phyloP scores from a whole-genome alignment of 1,140 invertebrate species.

The Atta texana region DNA sequence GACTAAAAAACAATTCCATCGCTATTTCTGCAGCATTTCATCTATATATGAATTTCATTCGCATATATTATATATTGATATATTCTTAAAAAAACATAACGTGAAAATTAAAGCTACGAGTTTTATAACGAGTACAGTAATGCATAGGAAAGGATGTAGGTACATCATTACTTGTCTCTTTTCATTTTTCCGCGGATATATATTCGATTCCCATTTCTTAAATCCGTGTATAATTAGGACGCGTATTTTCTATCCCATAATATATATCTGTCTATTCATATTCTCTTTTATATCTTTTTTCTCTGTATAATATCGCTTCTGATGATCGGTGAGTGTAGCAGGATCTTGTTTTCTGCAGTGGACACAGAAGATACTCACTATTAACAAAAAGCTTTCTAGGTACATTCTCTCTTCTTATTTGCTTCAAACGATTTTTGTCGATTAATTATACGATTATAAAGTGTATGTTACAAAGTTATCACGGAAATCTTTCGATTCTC shows the following conservation, averaged over 20 bases:
- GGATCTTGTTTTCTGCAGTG: slow-evolving; percentile 84
- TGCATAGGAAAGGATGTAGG: background rate
- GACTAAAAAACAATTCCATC: background rate
- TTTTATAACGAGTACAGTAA: background rate
- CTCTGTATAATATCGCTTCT: slow-evolving; percentile 81
- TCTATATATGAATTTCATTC: background rate
- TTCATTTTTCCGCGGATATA: slow-evolving; percentile 18
- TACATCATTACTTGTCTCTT: background rate
- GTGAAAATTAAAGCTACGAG: background rate
- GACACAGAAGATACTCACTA: slow-evolving; percentile 85
- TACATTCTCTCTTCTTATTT: slow-evolving; percentile 76
- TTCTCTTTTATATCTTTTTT: slow-evolving; percentile 80
- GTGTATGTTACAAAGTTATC: slow-evolving; percentile 58
- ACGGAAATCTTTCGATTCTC: background rate
- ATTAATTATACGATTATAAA: slow-evolving; percentile 6
- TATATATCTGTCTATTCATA: slow-evolving; percentile 73
- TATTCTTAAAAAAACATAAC: slow-evolving; percentile 18
- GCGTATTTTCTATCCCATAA: slow-evolving; percentile 8
- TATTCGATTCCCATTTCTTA: background rate
- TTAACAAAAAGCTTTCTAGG: slow-evolving; percentile 85
- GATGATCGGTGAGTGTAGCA: slow-evolving; percentile 83
- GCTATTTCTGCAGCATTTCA: slow-evolving; percentile 7
- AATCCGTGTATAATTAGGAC: slow-evolving; percentile 25
- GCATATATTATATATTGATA: background rate
- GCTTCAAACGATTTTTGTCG: slow-evolving; percentile 36